Evolutionary conservation across 2,113 vertebrate genomes (phyloP).

Genomic region (Atherinomorus stipes): DNA sequence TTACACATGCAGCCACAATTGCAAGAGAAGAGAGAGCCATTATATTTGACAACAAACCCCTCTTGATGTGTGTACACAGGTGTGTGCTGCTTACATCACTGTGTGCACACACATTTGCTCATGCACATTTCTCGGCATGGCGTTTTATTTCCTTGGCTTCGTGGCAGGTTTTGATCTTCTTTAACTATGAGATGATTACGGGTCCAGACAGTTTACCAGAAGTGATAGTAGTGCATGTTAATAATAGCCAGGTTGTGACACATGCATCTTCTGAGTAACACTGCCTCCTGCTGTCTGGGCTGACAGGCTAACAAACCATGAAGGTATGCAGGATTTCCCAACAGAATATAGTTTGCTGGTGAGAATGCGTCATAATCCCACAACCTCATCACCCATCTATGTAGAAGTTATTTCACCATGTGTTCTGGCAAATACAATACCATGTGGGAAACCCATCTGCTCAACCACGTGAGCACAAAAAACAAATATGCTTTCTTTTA

Average conservation of each 20-base stretch:
- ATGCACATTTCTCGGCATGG: slow-evolving; percentile 37
- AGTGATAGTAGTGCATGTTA: slow-evolving; percentile 46
- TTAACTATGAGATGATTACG: slow-evolving; percentile 70
- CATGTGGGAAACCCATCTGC: background rate
- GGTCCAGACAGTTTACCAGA: slow-evolving; percentile 77
- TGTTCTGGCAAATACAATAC: slow-evolving; percentile 8
- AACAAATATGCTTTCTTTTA: background rate
- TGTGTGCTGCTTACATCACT: slow-evolving; percentile 11
- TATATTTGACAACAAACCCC: slow-evolving; percentile 43
- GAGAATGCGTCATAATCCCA: slow-evolving; percentile 47
- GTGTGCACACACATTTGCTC: slow-evolving; percentile 4
- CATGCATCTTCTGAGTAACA: slow-evolving; percentile 78
- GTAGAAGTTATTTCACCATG: slow-evolving; percentile 10
- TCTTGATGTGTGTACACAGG: slow-evolving; percentile 35
- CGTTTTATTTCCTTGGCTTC: slow-evolving; percentile 54
- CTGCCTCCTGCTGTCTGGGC: slow-evolving; percentile 66
- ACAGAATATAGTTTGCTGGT: slow-evolving; percentile 26
- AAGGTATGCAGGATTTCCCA: slow-evolving; percentile 67
- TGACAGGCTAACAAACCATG: slow-evolving; percentile 62
- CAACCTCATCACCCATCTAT: slow-evolving; percentile 13
- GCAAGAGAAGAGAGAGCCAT: slow-evolving; percentile 43
- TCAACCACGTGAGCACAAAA: background rate
- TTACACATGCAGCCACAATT: slow-evolving; percentile 58
- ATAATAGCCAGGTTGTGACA: slow-evolving; percentile 56
- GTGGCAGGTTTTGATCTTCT: slow-evolving; percentile 31